Evolutionary conservation across 2,888 invertebrate species (phyloP).

Genomic region (Melipona bicolor): DNA sequence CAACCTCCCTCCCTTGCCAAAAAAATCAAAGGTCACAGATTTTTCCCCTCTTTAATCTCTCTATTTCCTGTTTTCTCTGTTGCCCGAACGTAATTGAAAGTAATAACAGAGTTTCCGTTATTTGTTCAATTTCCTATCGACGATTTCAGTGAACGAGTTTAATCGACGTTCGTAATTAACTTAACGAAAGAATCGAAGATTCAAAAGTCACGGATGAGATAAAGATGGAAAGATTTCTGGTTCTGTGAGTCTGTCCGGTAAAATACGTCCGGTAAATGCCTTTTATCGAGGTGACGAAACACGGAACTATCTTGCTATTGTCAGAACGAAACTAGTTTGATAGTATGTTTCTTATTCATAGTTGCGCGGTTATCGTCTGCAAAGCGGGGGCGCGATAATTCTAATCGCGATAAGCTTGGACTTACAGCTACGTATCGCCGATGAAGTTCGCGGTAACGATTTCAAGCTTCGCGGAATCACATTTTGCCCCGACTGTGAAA

Average conservation of each 20-base stretch:
- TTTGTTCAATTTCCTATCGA: background rate
- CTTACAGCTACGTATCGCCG: constrained; percentile 1
- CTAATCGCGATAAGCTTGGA: constrained; percentile 32
- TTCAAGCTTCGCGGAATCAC: background rate
- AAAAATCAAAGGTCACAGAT: background rate
- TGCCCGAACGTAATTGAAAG: background rate
- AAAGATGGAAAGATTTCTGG: background rate
- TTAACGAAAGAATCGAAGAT: background rate
- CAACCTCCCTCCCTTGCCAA: background rate
- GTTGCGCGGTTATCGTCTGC: constrained; percentile 19
- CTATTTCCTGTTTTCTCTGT: background rate
- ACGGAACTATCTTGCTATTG: background rate
- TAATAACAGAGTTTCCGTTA: background rate
- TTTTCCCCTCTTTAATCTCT: background rate
- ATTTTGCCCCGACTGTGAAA: background rate
- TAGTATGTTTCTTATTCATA: constrained; percentile 1
- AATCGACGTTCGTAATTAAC: background rate
- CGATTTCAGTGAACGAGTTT: background rate
- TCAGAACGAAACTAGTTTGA: too few species aligned
- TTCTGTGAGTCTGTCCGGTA: background rate
- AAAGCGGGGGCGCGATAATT: constrained; percentile 40
- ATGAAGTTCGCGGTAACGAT: constrained; percentile 18
- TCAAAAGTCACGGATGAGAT: background rate
- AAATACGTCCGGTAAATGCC: background rate
- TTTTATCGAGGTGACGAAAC: background rate